Evolutionary conservation across 2,113 vertebrate species (phyloP).

Genomic region (Rhombomys opimus): DNA sequence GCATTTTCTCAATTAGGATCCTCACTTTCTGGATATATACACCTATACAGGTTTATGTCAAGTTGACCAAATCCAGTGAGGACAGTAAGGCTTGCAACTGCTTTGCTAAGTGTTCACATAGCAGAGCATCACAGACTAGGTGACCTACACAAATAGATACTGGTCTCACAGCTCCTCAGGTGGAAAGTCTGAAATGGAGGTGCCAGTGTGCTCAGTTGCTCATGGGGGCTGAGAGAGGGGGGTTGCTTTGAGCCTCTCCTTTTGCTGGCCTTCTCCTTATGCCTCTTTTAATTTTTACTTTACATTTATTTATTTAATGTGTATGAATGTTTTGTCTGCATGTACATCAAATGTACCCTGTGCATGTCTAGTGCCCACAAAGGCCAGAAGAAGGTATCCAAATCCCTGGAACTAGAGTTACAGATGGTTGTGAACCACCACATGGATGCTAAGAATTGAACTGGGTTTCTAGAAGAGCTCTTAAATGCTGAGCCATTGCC

Average conservation of each 20-base stretch:
- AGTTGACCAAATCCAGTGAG: background rate
- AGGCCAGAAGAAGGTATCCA: background rate
- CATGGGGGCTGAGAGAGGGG: background rate
- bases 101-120: background rate
- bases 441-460: background rate
- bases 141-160: too few species aligned
- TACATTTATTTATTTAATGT: background rate
- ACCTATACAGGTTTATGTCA: background rate
- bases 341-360: background rate
- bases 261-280: background rate
- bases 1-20: background rate
- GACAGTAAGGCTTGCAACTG: background rate
- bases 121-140: rapidly evolving
- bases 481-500: background rate
- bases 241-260: background rate
- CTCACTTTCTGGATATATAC: background rate
- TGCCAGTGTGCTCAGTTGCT: background rate
- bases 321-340: background rate
- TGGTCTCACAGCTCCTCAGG: background rate
- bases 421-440: background rate
- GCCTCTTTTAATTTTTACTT: background rate
- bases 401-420: background rate
- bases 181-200: background rate
- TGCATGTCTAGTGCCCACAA: background rate
- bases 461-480: background rate